Evolutionary conservation across 2,888 invertebrate genomes (phyloP), one percentile per base, ranked within the genome.

Genomic region (Orthosia cruda): DNA sequence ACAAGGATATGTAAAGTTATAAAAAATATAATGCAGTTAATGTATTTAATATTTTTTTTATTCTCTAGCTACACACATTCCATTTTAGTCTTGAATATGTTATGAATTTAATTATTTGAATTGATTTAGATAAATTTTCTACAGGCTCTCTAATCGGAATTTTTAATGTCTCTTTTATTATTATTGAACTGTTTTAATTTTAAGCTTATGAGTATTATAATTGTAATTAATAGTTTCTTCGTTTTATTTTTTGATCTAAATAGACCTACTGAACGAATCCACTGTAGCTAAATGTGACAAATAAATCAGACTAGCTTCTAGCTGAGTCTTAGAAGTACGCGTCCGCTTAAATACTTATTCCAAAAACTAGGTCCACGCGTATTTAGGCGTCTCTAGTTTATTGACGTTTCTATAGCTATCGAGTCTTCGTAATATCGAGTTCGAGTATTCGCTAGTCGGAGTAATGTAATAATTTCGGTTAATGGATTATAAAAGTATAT

Each of bases 131-230:
- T 55, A 54, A 57, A 70, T 64, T 74, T 50, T 72, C 47, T 63
- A 62, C 57, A 63, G 50, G 72, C 78, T 78, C 72, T 78, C 70
- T 69, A 5, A 59, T 69, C 2, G 4, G 16, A 20, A 13, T 61
- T 62, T 45, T 18, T 54, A 20, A 57, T 61, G 18, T 47, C 45
- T 63, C 26, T 69, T 70, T 71, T 67, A 69, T 54, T 67, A 69
- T 54, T 32, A 54, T 45, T 65, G 1, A 58, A 71, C 55, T 77
- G 45, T 77, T 81, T 76, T 81, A 69, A 83, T 76, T 77, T 80
- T 88, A 86, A 84, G 89, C 83, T 83, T 81, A 81, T 77, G 67
- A 81, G 63, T 85, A 86, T 77, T 86, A 86, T 76, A 87, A 69
- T 74, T 80, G 1, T 69, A 67, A 71, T 67, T 61, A 69, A 68